A percentile compares a stretch with the other conserved stretches of the same genome.
Conservation (phyloP, 2,888 invertebrate genomes). For the Stomorhina lunata region DNA sequence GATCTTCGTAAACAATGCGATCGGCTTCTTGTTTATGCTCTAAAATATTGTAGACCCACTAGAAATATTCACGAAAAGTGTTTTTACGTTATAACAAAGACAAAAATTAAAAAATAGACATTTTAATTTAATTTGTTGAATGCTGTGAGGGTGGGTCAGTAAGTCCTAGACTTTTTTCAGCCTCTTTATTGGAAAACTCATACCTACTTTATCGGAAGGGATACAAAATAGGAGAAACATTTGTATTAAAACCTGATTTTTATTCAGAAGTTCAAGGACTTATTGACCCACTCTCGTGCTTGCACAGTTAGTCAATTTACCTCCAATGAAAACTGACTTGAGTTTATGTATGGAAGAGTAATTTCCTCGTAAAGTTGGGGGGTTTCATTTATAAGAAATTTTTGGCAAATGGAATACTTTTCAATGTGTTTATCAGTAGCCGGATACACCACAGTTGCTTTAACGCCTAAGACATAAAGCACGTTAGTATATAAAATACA, state of each 20-base stretch:
- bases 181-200: slow-evolving; percentile 78
- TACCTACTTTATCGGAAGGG: slow-evolving; percentile 39
- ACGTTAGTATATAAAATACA: neutral
- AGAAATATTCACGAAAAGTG: slow-evolving; percentile 61
- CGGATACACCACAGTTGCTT: slow-evolving; percentile 94
- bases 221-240: neutral
- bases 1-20: slow-evolving; percentile 90
- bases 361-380: slow-evolving; percentile 88
- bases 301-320: slow-evolving; percentile 81
- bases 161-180: too few relatives aligned
- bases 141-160: too few relatives aligned
- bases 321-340: slow-evolving; percentile 88
- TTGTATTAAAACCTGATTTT: too few relatives aligned
- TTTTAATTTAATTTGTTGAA: too few relatives aligned
- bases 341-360: slow-evolving; percentile 88
- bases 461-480: slow-evolving; percentile 85
- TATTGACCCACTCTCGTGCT: too few relatives aligned
- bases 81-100: too few relatives aligned
- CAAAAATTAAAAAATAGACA: too few relatives aligned
- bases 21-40: slow-evolving; percentile 95
- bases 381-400: slow-evolving; percentile 91
- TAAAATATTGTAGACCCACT: slow-evolving; percentile 99
- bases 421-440: slow-evolving; percentile 95
- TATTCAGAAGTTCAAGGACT: too few relatives aligned
- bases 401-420: slow-evolving; percentile 89